Evolutionary conservation across 2,113 vertebrate genomes (phyloP).

Genomic region (Paradisaea rubra): DNA sequence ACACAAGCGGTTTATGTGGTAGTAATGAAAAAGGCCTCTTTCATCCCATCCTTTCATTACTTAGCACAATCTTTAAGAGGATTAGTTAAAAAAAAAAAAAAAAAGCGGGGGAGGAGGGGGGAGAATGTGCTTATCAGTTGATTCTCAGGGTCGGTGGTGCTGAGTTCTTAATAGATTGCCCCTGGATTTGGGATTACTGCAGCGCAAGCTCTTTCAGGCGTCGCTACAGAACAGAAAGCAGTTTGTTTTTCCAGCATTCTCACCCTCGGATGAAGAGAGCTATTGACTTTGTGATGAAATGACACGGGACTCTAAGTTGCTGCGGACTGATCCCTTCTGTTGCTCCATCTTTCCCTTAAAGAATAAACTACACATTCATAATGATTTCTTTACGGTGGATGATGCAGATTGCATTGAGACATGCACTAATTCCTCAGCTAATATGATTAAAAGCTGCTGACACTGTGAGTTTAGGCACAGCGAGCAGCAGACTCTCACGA

Average conservation of each 20-base stretch:
- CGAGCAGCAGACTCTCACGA: background rate
- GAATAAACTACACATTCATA: slow-evolving; percentile 2
- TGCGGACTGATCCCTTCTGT: slow-evolving; percentile 30
- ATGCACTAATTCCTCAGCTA: slow-evolving; percentile 4
- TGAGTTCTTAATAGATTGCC: slow-evolving; percentile 72
- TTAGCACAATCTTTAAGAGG: slow-evolving; percentile 73
- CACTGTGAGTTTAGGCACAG: background rate
- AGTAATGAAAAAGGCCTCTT: slow-evolving; percentile 70
- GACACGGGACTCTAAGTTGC: slow-evolving; percentile 46
- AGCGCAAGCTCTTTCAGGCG: slow-evolving; percentile 38
- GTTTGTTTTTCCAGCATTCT: slow-evolving; percentile 60
- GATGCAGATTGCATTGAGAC: slow-evolving; percentile 5
- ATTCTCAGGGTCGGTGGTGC: slow-evolving; percentile 70
- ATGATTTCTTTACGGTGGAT: slow-evolving; percentile 26
- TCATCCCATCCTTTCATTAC: slow-evolving; percentile 72
- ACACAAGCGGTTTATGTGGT: slow-evolving; percentile 73
- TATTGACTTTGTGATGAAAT: slow-evolving; percentile 72
- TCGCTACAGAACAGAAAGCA: slow-evolving; percentile 62
- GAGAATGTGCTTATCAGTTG: slow-evolving; percentile 69
- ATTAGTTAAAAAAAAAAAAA: slow-evolving; percentile 44
- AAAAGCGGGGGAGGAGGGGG: rapidly evolving
- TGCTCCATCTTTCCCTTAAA: background rate
- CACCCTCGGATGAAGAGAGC: slow-evolving; percentile 43
- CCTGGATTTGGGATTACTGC: slow-evolving; percentile 69
- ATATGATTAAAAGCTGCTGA: slow-evolving; percentile 46